Base-by-base conservation (phyloP, 2,797 vertebrate species). In the Pangasius larnaudii region DNA sequence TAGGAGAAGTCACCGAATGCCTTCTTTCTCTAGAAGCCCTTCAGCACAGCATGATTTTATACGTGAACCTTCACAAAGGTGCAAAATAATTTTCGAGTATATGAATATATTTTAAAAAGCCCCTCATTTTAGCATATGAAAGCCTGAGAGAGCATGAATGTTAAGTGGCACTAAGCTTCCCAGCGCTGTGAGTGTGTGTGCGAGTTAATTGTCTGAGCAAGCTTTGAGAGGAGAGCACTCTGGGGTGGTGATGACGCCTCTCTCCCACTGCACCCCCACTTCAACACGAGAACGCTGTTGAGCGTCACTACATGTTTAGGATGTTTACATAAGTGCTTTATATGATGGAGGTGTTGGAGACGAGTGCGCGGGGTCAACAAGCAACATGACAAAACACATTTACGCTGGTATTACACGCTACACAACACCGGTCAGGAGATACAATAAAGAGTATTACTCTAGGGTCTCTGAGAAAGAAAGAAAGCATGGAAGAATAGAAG, bases 121-220 rank as follows among this genome's bases (percentile, higher is more conserved):
- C 19, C 49, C 82, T 24, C 53, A 4, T 39, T 71, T 84, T 84
- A 53, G 46, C 42, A 69, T 84, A 69, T 84, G 65, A 84, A 84
- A 53, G 46, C 63, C 63, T 33, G 63, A 30, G 63, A 84, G 82
- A 33, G 46, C 65, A 14, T 84, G 82, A 46, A 84, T 84, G 82
- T 71, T 84, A 84, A 84, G 82, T 84, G 82, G 82, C 65, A 71
- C 82, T 84, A 71, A 84, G 82, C 65, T 19, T 39, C 82, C n/a
- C 49, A 18, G 80, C 10, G 14, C 59, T 67, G 59, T n/a, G 27
- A 49, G 79, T n/a, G 65, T 36, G 65, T 36, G 56, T 5, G 51
- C 18, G 51, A 72, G 83, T 85, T 85, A 85, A 85, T 84, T 84
- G 82, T 84, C 82, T 84, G 49, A 72, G 65, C 67, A 6, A 85